Percentiles rank a stretch among this genome's conserved stretches.
phyloP scores from a whole-genome alignment of 1,140 invertebrate genomes.

The Ganaspis sp. region DNA sequence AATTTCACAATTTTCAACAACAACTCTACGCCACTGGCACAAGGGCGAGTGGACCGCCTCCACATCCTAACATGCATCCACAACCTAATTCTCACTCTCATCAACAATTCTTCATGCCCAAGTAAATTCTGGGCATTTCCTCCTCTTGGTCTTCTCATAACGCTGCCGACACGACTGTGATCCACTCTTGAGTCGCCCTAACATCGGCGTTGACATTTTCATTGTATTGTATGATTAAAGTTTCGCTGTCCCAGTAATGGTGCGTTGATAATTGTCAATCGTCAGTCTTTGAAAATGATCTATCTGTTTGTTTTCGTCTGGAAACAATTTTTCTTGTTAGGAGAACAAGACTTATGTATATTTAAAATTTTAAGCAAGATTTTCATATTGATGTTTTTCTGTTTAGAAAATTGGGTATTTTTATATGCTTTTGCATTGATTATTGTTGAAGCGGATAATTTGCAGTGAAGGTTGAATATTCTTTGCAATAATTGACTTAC shows the following conservation, averaged over 20 bases:
- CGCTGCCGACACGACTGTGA: slow-evolving; percentile 15
- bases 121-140: slow-evolving; percentile 60
- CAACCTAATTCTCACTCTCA: slow-evolving; percentile 73
- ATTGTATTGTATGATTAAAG: not conserved
- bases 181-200: slow-evolving; percentile 1
- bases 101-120: slow-evolving; percentile 78
- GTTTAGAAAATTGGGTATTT: not conserved
- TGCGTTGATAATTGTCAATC: slow-evolving; percentile 15
- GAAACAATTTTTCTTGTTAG: not conserved
- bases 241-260: slow-evolving; percentile 11
- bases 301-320: not conserved
- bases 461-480: no score
- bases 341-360: not conserved
- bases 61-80: slow-evolving; percentile 70
- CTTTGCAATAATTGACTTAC: no score
- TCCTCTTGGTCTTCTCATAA: slow-evolving; percentile 29
- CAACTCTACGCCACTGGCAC: slow-evolving; percentile 94
- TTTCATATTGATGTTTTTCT: slow-evolving; percentile 23
- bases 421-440: no score
- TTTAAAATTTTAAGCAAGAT: not conserved
- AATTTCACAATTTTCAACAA: slow-evolving; percentile 97
- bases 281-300: not conserved
- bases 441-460: not conserved
- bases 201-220: not conserved
- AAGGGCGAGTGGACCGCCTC: slow-evolving; percentile 77